Base-by-base conservation (phyloP, 2,797 vertebrate species). In the Heliangelus exortis region DNA sequence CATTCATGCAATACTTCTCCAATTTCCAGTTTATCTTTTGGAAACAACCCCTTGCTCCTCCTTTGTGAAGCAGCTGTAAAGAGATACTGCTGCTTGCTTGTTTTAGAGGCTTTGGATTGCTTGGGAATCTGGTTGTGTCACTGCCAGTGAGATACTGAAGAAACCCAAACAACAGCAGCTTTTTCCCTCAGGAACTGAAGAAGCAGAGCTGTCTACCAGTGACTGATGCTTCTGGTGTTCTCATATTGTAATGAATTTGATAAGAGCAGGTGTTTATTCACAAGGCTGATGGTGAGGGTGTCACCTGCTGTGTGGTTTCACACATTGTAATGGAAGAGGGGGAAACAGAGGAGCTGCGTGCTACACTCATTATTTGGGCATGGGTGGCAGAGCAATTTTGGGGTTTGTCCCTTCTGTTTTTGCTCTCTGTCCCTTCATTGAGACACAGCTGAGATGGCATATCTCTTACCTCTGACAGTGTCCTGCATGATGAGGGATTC, bases 271-370 rank as follows among this genome's bases (percentile, higher is more conserved):
- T 72, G 21, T 90, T 61, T 85, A 50, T 78, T 91, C 31, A 9
- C 72, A n/a, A 9, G 2, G 14, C 33, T 11, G n/a, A 62, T 84
- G 51, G 39, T 55, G 55, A 20, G 20, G 72, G 36, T 69, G 66
- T 66, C 75, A 77, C 53, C 78, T 81, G 55, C 65, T 81, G 54
- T 72, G 92, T 72, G 73, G 55, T 93, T 95, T 94, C 57, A 63
- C 43, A 31, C 19, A 2, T 66, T 28, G 4, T 72, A 81, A 31
- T 67, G 48, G 66, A 29, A 25, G 45, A 54, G 28, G 3, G 7
- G 63, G 19, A 41, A 58, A 34, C 12, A 81, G 57, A 75, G 34
- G 51, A 72, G 41, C 47, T 75, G 31, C 54, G 81, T 84, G 23
- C 55, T 84, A 12, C 8, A 10, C 28, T 90, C 58, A 29, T 76